phyloP scores from a whole-genome alignment of 2,888 invertebrate species.

The Matsumyia berberina region DNA sequence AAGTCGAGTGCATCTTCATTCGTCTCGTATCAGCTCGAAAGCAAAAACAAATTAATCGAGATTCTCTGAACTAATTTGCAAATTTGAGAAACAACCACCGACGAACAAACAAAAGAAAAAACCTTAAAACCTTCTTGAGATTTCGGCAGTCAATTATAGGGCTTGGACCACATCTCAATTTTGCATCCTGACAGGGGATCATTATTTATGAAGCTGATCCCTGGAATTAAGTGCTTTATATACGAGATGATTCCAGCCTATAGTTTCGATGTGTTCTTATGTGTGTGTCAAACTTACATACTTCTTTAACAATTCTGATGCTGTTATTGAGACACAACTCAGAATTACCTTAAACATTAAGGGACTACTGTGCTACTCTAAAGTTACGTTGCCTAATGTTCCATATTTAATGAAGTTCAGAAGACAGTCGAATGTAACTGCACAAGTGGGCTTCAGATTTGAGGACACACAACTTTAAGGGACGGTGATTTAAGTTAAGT shows the following conservation, averaged over 20 bases:
- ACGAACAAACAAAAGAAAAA: conserved; percentile 1
- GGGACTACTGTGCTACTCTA: no score
- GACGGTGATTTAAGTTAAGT: no score
- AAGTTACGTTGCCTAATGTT: no score
- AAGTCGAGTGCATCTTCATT: conserved; percentile 32
- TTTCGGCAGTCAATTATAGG: conserved; percentile 70
- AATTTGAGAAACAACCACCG: conserved; percentile 37
- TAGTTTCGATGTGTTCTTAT: not conserved
- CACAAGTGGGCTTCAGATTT: no score
- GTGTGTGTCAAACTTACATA: not conserved
- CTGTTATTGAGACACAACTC: no score
- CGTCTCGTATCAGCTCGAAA: conserved; percentile 12
- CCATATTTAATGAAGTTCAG: no score
- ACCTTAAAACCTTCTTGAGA: conserved; percentile 46
- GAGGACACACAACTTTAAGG: no score
- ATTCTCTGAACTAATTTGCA: conserved; percentile 70
- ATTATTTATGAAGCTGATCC: conserved; percentile 74
- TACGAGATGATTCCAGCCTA: conserved; percentile 54
- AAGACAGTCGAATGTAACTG: no score
- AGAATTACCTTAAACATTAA: no score
- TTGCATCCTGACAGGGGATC: conserved; percentile 68
- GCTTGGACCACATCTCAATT: conserved; percentile 68
- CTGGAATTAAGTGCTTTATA: conserved; percentile 62
- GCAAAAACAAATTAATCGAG: conserved; percentile 53
- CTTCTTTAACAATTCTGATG: not conserved